These are phyloP conservation scores for Pao palembangensis DNA, from an alignment of 2,113 vertebrate species.

Conservation along the genomic window DNA sequence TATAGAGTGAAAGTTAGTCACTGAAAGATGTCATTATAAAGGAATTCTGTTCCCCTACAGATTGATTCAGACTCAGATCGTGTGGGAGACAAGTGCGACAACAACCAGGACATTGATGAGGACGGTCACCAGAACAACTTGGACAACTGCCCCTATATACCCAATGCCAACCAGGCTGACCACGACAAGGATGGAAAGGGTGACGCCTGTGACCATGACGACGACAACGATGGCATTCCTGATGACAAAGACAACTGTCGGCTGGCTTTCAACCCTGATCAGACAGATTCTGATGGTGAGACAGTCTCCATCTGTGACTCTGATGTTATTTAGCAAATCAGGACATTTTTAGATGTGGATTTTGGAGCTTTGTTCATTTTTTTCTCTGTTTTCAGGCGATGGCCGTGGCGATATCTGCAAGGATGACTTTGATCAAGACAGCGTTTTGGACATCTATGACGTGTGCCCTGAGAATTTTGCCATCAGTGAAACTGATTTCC, in stretches of 20 bases:
- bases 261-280: conserved; percentile 89
- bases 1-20: conserved; percentile 12
- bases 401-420: conserved; percentile 95
- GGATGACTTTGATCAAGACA: conserved; percentile 95
- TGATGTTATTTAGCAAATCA: too few species aligned
- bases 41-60: conserved; percentile 70
- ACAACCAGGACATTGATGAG: conserved; percentile 97
- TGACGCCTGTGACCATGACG: conserved; percentile 96
- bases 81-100: conserved; percentile 93
- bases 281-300: conserved; percentile 93
- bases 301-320: conserved; percentile 1
- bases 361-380: neutral
- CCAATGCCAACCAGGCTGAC: conserved; percentile 96
- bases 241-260: conserved; percentile 97
- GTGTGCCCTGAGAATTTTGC: conserved; percentile 95
- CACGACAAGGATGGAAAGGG: conserved; percentile 98
- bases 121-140: conserved; percentile 98
- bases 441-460: conserved; percentile 87
- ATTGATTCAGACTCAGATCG: conserved; percentile 94
- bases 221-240: conserved; percentile 97
- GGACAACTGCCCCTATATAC: conserved; percentile 98
- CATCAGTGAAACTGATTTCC: conserved; percentile 96
- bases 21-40: conserved; percentile 38
- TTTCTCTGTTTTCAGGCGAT: conserved; percentile 77
- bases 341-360: neutral